These are phyloP conservation scores for Palythoa grandis DNA, from an alignment of 92 coral and sea anemone genomes.

Conservation along the genomic window DNA sequence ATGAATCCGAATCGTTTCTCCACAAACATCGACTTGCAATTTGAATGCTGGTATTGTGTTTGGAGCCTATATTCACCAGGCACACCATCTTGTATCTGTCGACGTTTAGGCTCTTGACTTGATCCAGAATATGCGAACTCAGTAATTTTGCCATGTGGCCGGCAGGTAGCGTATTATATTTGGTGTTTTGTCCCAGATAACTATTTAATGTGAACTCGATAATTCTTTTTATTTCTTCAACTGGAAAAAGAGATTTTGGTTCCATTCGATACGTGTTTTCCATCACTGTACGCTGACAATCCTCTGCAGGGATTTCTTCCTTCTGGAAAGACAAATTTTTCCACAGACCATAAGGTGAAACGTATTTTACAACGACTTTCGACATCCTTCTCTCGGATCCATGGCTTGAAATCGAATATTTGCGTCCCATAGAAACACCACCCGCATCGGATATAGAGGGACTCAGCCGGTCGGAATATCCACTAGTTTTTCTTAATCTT, in stretches of 20 bases:
- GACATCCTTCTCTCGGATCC: constrained; percentile 41
- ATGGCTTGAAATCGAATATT: neutral
- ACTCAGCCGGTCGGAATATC: constrained; percentile 15
- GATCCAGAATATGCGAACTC: constrained; percentile 78
- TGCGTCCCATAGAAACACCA: neutral
- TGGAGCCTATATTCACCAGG: constrained; percentile 76
- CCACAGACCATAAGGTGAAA: constrained; percentile 66
- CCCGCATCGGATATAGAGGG: neutral
- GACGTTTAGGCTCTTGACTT: constrained; percentile 69
- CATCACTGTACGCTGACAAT: neutral
- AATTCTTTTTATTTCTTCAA: constrained; percentile 65
- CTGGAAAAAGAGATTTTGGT: constrained; percentile 76
- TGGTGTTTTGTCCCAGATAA: constrained; percentile 48
- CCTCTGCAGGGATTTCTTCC: constrained; percentile 2
- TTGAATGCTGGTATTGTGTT: constrained; percentile 60
- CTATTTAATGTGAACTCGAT: constrained; percentile 61
- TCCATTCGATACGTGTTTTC: constrained; percentile 94
- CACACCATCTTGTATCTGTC: constrained; percentile 86
- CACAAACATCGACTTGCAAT: constrained; percentile 93
- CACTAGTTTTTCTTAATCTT: neutral
- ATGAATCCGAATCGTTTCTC: constrained; percentile 82
- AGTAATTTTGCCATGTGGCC: constrained; percentile 72
- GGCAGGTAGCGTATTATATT: constrained; percentile 51
- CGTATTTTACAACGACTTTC: constrained; percentile 24
- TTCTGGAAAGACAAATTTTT: constrained; percentile 36